Percentiles rank a stretch among this genome's conserved stretches.
phyloP scores from a whole-genome alignment of 2,113 vertebrate genomes.

The Himantopus leucocephalus region DNA sequence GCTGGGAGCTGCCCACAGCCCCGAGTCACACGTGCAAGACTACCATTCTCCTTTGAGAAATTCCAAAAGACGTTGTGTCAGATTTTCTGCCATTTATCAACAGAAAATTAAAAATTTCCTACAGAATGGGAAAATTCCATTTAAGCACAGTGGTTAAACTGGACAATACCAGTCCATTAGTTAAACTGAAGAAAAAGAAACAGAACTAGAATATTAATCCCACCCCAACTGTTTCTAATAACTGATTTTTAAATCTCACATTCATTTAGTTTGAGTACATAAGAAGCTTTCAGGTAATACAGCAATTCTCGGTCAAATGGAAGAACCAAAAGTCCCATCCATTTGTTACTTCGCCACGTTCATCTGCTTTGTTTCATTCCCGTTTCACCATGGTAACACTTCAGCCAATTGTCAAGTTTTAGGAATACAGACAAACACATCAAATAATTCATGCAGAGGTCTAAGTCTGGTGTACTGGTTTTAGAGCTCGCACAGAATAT shows the following conservation, averaged over 20 bases:
- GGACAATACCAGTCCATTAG: not conserved
- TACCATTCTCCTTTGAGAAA: not conserved
- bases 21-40: accelerated
- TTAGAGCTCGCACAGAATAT: not conserved
- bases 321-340: not conserved
- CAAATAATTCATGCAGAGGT: not conserved
- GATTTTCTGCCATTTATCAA: not conserved
- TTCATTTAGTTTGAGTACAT: not conserved
- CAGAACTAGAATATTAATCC: not conserved
- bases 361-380: not conserved
- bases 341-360: not conserved
- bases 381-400: not conserved
- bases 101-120: not conserved
- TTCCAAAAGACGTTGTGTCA: not conserved
- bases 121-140: not conserved
- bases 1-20: not conserved
- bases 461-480: not conserved
- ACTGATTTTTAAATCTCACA: not conserved
- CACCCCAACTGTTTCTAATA: not conserved
- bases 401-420: not conserved
- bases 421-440: not conserved
- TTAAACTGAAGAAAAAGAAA: not conserved
- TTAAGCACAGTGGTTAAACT: not conserved
- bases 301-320: not conserved
- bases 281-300: not conserved